Evolutionary conservation across 2,797 vertebrate species (phyloP).

Genomic region (Myotis planiceps): DNA sequence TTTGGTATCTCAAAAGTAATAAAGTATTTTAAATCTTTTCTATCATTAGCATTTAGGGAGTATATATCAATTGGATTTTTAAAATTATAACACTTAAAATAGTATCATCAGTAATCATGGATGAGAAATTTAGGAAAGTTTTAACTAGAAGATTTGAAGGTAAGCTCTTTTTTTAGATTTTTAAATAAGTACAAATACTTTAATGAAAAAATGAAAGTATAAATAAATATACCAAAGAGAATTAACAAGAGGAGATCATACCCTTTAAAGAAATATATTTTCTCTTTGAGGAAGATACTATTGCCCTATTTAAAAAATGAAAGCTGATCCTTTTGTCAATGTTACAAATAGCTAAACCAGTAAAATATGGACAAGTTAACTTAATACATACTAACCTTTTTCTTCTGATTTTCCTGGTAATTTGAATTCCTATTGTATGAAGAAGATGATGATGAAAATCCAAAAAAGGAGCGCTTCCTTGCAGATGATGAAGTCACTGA

Average conservation of each 20-base stretch:
- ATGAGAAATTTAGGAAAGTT: not conserved
- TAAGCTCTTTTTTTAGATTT: not conserved
- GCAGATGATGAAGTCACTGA: constrained; percentile 63
- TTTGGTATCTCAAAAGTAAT: not conserved
- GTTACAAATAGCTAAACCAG: constrained; percentile 15
- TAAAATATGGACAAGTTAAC: constrained; percentile 13
- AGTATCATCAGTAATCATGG: not conserved
- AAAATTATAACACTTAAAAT: not conserved
- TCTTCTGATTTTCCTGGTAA: constrained; percentile 33
- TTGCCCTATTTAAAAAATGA: constrained; percentile 11
- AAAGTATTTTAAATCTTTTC: not conserved
- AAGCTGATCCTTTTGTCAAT: not conserved
- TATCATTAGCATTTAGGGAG: not conserved
- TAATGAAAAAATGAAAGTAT: constrained; percentile 13
- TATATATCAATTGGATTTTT: not conserved
- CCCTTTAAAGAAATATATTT: constrained; percentile 7
- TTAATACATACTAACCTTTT: constrained; percentile 86
- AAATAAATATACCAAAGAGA: constrained; percentile 34
- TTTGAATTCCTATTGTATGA: not conserved
- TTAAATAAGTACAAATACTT: constrained; percentile 42
- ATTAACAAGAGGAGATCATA: not conserved
- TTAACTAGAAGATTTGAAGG: not conserved
- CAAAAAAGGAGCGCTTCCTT: accelerated
- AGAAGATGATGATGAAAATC: not conserved
- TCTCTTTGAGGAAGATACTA: not conserved